Percentiles rank a stretch among this genome's conserved stretches.
These are phyloP conservation scores for Diorhabda elongata DNA, from an alignment of 1,140 invertebrate genomes.

Conservation along the genomic window DNA sequence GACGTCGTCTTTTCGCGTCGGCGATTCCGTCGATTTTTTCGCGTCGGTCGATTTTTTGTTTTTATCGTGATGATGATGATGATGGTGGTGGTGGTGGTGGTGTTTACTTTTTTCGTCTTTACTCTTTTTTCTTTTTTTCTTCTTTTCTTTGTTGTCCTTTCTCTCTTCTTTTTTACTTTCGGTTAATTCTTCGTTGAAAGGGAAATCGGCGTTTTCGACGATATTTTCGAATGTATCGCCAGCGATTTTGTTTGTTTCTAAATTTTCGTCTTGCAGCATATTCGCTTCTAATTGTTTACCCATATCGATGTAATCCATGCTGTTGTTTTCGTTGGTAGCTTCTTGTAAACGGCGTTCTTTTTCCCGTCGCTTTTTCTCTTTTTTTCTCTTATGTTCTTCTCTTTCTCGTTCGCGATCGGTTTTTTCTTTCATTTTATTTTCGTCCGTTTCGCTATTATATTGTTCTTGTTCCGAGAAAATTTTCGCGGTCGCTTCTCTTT, in stretches of 20 bases:
- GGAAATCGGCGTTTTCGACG: constrained; percentile 45
- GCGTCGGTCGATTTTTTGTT: constrained; percentile 32
- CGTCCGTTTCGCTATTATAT: constrained; percentile 37
- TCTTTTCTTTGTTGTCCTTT: constrained; percentile 69
- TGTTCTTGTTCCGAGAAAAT: constrained; percentile 19
- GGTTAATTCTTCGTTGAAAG: constrained; percentile 56
- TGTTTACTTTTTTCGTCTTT: constrained; percentile 70
- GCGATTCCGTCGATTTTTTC: constrained; percentile 29
- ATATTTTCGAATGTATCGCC: constrained; percentile 42
- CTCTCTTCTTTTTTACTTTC: constrained; percentile 38
- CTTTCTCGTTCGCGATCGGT: constrained; percentile 43
- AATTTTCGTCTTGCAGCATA: constrained; percentile 57
- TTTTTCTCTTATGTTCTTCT: constrained; percentile 55
- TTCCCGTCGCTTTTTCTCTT: constrained; percentile 69
- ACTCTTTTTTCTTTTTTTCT: constrained; percentile 77
- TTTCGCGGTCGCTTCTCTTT: constrained; percentile 27
- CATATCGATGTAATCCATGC: constrained; percentile 72
- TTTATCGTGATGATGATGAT: constrained; percentile 48
- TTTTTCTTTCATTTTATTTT: constrained; percentile 39
- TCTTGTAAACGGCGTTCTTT: constrained; percentile 45
- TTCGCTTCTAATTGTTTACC: constrained; percentile 76
- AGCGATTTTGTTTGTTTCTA: not conserved
- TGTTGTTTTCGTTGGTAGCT: constrained; percentile 68
- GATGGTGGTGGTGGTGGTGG: constrained; percentile 62
- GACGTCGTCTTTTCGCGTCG: constrained; percentile 18